These are phyloP conservation scores for Drosophila truncata DNA, from an alignment of 1,140 invertebrate genomes.

Conservation along the genomic window DNA sequence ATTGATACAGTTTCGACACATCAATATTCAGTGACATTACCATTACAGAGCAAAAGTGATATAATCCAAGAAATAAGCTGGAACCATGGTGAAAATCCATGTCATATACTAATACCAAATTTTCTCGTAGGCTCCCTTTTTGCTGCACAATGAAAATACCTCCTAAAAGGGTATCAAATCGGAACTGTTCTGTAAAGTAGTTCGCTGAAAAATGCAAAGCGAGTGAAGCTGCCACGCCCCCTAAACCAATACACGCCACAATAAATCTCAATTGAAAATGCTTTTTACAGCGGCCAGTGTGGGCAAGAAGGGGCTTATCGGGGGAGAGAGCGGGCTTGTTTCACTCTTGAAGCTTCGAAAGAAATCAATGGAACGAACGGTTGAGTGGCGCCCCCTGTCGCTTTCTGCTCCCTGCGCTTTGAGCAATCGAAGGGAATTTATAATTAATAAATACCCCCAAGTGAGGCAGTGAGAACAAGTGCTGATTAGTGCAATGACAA, in stretches of 20 bases:
- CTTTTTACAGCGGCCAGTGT: slow-evolving; percentile 59
- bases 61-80: neutral
- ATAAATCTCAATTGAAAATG: slow-evolving; percentile 83
- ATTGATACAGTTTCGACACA: neutral
- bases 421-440: slow-evolving; percentile 74
- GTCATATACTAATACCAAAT: too few species aligned
- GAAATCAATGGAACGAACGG: slow-evolving; percentile 78
- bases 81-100: too few species aligned
- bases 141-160: neutral
- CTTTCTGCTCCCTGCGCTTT: slow-evolving; percentile 45
- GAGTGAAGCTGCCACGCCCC: slow-evolving; percentile 51
- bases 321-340: slow-evolving; percentile 28
- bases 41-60: neutral
- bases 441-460: slow-evolving; percentile 76
- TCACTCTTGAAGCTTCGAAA: slow-evolving; percentile 72
- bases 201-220: slow-evolving; percentile 71
- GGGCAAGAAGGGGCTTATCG: neutral
- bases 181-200: slow-evolving; percentile 47
- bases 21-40: neutral
- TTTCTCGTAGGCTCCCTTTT: neutral
- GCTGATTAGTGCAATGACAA: slow-evolving; percentile 80
- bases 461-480: slow-evolving; percentile 36
- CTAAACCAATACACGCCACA: slow-evolving; percentile 74
- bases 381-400: slow-evolving; percentile 61
- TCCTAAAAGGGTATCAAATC: slow-evolving; percentile 3